Evolutionary conservation across 2,797 vertebrate species (phyloP), one percentile per base, ranked within the genome.

Genomic region (Eulemur mongoz): DNA sequence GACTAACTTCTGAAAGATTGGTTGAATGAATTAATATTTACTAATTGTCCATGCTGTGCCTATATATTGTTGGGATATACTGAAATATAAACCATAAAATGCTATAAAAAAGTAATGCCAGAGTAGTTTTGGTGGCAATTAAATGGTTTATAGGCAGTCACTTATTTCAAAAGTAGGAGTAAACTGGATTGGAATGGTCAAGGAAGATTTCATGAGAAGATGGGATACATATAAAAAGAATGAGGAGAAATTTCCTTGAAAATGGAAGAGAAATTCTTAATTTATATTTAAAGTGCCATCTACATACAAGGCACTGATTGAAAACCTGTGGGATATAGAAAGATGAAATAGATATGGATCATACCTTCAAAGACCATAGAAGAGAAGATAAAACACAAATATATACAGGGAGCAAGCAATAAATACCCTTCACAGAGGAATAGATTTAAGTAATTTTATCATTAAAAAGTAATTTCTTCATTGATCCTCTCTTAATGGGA

Each of bases 231-330:
- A 35, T 57, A 61, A 89, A 80, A 89, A 93, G 88, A 81, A 84
- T 76, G 65, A 75, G 25, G 59, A 61, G 3, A 86, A 5, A 14
- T 22, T 69, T 97, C 45, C 65, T 12, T 87, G 25, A 85, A 94
- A 88, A 27, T 84, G 76, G 65, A 93, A 88, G 59, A 95, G 30
- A 78, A 85, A 88, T 72, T 93, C 91, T 96, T 80, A 75, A 80
- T 96, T 89, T 96, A 82, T 92, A 82, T 90, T 92, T 90, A 89
- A 94, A 78, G 52, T 78, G 38, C 40, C 17, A 10, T 96, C 35
- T 84, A 5, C 9, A 45, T 89, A 67, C 2, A 63, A 90, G n/a
- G 27, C 38, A 84, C 32, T 82, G 54, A 3, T 65, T 96, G 69
- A 94, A 96, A 90, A 61, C 32, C 38, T 95, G 23, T 81, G 80